phyloP scores from a whole-genome alignment of 2,888 invertebrate species.

The Lycaena phlaeas region DNA sequence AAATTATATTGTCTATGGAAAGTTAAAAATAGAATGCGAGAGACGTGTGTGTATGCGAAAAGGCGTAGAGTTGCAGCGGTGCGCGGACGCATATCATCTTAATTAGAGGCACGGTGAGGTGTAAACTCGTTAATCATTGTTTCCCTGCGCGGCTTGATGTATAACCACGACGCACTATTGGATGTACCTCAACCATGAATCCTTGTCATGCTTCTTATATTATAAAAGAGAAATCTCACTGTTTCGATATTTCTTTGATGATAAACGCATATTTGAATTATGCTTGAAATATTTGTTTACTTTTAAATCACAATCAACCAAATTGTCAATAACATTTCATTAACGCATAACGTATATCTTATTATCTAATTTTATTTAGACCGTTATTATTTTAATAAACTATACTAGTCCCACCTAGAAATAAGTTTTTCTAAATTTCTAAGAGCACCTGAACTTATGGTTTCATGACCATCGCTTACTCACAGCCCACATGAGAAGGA shows the following conservation, averaged over 20 bases:
- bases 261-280: too few species aligned
- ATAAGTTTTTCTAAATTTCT: too few species aligned
- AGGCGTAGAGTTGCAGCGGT: constrained; percentile 35
- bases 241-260: background rate
- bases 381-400: too few species aligned
- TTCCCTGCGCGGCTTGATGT: constrained; percentile 47
- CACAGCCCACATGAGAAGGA: too few species aligned
- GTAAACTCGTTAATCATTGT: constrained; percentile 71
- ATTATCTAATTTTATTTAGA: too few species aligned
- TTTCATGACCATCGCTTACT: too few species aligned
- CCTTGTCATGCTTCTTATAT: constrained; percentile 28
- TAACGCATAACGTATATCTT: too few species aligned
- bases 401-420: too few species aligned
- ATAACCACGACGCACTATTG: constrained; percentile 50
- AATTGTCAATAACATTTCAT: too few species aligned
- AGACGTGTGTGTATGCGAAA: constrained; percentile 9
- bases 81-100: constrained; percentile 64
- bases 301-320: too few species aligned
- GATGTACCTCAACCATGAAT: constrained; percentile 43
- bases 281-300: too few species aligned
- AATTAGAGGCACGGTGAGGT: constrained; percentile 65
- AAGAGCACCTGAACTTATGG: too few species aligned
- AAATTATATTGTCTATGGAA: background rate
- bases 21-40: background rate
- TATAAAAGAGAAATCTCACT: constrained; percentile 9